phyloP scores from a whole-genome alignment of 2,797 vertebrate genomes.

The Austrolebias charrua region DNA sequence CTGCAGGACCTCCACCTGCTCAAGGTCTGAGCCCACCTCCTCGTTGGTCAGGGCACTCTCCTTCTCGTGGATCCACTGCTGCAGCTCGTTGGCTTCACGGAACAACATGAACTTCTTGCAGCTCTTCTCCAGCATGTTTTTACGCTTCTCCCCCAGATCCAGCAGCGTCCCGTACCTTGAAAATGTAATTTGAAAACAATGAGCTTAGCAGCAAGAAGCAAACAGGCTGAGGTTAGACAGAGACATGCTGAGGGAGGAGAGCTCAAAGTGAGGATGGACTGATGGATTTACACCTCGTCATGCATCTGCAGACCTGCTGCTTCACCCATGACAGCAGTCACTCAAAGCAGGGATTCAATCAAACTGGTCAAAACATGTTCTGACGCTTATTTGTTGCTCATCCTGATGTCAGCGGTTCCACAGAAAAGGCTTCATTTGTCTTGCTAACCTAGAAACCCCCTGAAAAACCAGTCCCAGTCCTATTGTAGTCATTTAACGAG shows the following conservation, averaged over 20 bases:
- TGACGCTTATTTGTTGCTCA: too few species aligned
- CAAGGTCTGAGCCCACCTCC: slow-evolving; percentile 93
- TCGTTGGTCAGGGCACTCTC: slow-evolving; percentile 91
- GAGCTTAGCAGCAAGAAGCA: background rate
- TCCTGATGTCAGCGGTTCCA: too few species aligned
- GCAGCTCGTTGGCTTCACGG: slow-evolving; percentile 95
- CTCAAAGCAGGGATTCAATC: too few species aligned
- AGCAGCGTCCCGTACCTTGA: slow-evolving; percentile 90
- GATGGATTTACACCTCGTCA: background rate
- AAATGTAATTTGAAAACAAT: background rate
- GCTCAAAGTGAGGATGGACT: background rate
- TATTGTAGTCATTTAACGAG: too few species aligned
- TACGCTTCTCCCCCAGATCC: slow-evolving; percentile 94
- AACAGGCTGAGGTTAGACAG: background rate
- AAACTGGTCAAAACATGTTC: too few species aligned
- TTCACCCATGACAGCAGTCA: too few species aligned
- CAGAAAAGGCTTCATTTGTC: too few species aligned
- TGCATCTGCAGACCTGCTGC: too few species aligned
- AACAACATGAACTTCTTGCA: slow-evolving; percentile 99
- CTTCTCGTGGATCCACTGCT: slow-evolving; percentile 99
- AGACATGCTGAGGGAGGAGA: slow-evolving; percentile 5
- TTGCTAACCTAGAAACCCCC: too few species aligned
- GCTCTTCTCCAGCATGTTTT: slow-evolving; percentile 98
- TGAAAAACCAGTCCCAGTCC: too few species aligned
- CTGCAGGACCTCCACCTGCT: slow-evolving; percentile 98